Evolutionary conservation across 2,888 invertebrate species (phyloP).

Genomic region (Pterostichus madidus): DNA sequence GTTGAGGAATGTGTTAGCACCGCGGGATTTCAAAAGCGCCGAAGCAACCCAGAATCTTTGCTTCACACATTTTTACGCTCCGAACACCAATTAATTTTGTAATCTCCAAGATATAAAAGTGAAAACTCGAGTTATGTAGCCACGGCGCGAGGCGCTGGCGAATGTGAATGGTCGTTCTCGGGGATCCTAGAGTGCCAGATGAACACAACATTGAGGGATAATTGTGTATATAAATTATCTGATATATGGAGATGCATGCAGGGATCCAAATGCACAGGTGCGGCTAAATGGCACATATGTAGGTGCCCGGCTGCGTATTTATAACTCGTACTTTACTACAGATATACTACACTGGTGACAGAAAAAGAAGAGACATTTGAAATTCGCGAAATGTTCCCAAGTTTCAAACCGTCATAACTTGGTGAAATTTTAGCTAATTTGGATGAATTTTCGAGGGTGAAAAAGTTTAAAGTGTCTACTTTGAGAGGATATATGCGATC

Average conservation of each 20-base stretch:
- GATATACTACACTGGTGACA: no score
- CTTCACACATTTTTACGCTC: constrained; percentile 39
- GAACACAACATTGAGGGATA: constrained; percentile 16
- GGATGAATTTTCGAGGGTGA: no score
- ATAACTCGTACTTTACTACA: not conserved
- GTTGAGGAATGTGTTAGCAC: not conserved
- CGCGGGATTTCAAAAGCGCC: constrained; percentile 20
- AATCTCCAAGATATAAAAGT: constrained; percentile 37
- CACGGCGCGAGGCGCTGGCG: not conserved
- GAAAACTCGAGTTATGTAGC: constrained; percentile 18
- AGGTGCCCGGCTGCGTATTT: not conserved
- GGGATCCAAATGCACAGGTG: constrained; percentile 45
- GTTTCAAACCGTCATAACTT: no score
- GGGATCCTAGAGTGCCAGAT: constrained; percentile 20
- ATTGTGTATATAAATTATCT: constrained; percentile 44
- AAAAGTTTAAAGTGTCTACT: no score
- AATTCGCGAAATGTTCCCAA: no score
- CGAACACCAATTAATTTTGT: constrained; percentile 25
- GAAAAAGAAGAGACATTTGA: no score
- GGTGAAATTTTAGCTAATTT: no score
- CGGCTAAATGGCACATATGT: constrained; percentile 8
- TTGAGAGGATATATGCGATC: no score
- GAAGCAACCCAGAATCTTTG: constrained; percentile 25
- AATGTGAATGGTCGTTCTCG: not conserved
- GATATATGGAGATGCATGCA: constrained; percentile 29